phyloP scores from a whole-genome alignment of 2,888 invertebrate species.

The Ecdyonurus torrentis region DNA sequence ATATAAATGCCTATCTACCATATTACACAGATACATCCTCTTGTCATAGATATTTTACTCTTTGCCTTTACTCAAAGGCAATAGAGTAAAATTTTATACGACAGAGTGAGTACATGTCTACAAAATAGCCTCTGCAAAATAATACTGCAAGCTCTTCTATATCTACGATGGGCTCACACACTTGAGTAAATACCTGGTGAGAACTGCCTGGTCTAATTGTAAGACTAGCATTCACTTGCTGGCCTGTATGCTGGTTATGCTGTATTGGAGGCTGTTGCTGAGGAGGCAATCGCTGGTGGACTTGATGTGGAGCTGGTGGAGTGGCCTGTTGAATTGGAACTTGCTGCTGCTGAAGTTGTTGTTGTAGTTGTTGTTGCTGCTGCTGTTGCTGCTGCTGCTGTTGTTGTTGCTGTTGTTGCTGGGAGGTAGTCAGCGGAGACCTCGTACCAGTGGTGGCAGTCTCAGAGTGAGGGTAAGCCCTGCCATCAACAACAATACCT shows the following conservation, averaged over 20 bases:
- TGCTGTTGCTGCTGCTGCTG: constrained; percentile 11
- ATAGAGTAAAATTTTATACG: no score
- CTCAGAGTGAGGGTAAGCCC: constrained; percentile 42
- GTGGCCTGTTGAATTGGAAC: constrained; percentile 7
- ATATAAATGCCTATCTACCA: no score
- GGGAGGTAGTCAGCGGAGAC: constrained; percentile 19
- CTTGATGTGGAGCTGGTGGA: constrained; percentile 3
- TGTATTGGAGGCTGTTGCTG: no score
- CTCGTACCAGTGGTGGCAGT: constrained; percentile 2
- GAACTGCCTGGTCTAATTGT: background rate
- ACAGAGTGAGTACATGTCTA: no score
- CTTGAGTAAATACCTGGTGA: background rate
- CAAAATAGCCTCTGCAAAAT: no score
- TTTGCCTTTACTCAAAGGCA: no score
- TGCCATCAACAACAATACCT: constrained; percentile 67
- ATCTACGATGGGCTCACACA: no score
- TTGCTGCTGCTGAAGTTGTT: constrained; percentile 10
- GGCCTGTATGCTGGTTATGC: no score
- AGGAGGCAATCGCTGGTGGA: background rate
- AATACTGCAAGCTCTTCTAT: no score
- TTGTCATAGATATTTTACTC: no score
- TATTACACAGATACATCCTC: no score
- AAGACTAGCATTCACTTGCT: background rate
- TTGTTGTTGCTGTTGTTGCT: constrained; percentile 8
- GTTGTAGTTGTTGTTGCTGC: constrained; percentile 8